These are phyloP conservation scores for Muscicapa comitata DNA, from an alignment of 2,797 vertebrate species.

Conservation along the genomic window DNA sequence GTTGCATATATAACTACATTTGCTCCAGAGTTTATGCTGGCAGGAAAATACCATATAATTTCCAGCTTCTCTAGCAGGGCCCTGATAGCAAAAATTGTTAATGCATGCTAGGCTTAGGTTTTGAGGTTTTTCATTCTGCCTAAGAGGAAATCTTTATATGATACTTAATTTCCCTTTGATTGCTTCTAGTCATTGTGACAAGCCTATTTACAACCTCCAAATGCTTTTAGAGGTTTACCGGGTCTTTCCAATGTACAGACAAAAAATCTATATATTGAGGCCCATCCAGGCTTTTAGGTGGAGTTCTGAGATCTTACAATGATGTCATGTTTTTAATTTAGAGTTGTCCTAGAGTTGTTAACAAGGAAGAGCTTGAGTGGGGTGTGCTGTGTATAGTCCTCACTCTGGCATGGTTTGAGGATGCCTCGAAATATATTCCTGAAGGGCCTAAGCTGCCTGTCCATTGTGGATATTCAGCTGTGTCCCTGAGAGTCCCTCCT, in stretches of 20 bases:
- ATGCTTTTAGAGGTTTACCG: background rate
- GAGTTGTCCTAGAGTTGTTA: background rate
- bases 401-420: background rate
- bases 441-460: background rate
- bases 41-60: background rate
- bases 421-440: background rate
- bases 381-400: background rate
- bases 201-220: background rate
- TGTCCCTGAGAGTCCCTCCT: background rate
- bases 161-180: background rate
- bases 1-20: background rate
- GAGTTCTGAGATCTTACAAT: background rate
- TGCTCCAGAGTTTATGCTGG: background rate
- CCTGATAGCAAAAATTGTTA: background rate
- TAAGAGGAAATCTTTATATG: background rate
- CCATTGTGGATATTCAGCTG: background rate
- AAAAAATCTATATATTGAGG: background rate
- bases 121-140: background rate
- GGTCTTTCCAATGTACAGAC: background rate
- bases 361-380: background rate
- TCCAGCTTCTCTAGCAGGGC: background rate
- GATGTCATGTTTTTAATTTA: background rate
- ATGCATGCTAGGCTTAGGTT: background rate
- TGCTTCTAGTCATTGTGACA: background rate
- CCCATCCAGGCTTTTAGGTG: background rate